phyloP scores from a whole-genome alignment of 2,113 vertebrate genomes.

The Delphinapterus leucas region DNA sequence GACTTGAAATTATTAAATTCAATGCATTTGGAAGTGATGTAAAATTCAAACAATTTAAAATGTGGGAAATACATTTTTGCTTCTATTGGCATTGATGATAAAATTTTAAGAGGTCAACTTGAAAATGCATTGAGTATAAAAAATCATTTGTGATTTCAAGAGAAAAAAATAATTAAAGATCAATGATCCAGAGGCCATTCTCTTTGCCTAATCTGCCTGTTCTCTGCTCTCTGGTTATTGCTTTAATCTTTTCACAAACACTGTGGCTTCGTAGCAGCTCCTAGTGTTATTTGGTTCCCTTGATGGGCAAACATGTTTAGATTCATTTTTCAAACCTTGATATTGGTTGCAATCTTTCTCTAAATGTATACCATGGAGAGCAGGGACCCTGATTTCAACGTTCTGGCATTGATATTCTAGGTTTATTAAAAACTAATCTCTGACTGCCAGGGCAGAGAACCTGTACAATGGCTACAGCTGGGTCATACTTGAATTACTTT shows the following conservation, averaged over 20 bases:
- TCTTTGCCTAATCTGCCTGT: neutral
- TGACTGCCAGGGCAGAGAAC: neutral
- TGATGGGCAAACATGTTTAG: neutral
- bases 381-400: neutral
- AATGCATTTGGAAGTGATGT: neutral
- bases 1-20: neutral
- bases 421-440: neutral
- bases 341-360: neutral
- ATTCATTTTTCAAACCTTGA: neutral
- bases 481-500: neutral
- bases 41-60: neutral
- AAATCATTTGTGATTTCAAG: neutral
- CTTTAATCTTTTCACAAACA: neutral
- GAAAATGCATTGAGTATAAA: neutral
- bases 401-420: neutral
- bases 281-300: neutral
- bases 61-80: neutral
- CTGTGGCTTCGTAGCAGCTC: neutral
- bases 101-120: neutral
- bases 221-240: neutral
- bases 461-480: neutral
- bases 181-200: neutral
- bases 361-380: neutral
- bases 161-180: neutral
- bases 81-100: neutral